phyloP scores from a whole-genome alignment of 2,888 invertebrate species.

The Drepana falcataria region DNA sequence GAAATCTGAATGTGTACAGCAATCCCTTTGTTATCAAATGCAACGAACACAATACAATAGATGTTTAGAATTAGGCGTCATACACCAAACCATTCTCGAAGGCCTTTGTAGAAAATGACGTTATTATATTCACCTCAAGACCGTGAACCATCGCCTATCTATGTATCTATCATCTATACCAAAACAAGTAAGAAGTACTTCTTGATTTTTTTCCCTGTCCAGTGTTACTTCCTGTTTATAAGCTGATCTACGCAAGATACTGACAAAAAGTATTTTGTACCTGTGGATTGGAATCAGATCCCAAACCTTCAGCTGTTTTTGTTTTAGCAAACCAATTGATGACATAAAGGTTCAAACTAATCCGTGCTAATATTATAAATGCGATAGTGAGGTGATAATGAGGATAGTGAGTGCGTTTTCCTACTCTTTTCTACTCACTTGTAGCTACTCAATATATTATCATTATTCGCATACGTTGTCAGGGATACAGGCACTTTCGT shows the following conservation, averaged over 20 bases:
- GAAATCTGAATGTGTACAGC: too few species aligned
- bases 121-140: constrained; percentile 21
- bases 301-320: neutral
- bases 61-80: neutral
- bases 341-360: too few species aligned
- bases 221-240: constrained; percentile 41
- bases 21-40: neutral
- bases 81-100: neutral
- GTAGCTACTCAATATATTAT: too few species aligned
- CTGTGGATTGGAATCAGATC: constrained; percentile 17
- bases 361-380: too few species aligned
- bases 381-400: too few species aligned
- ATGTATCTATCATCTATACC: too few species aligned
- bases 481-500: too few species aligned
- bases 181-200: constrained; percentile 13
- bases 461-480: too few species aligned
- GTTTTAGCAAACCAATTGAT: too few species aligned
- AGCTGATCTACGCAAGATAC: constrained; percentile 42
- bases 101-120: neutral
- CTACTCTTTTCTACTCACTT: too few species aligned
- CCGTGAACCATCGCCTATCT: constrained; percentile 27
- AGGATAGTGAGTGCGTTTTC: too few species aligned
- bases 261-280: constrained; percentile 41
- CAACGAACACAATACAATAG: neutral
- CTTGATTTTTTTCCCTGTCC: constrained; percentile 25